These are phyloP conservation scores for Polydrusus cervinus DNA, from an alignment of 2,888 invertebrate genomes.

Conservation along the genomic window DNA sequence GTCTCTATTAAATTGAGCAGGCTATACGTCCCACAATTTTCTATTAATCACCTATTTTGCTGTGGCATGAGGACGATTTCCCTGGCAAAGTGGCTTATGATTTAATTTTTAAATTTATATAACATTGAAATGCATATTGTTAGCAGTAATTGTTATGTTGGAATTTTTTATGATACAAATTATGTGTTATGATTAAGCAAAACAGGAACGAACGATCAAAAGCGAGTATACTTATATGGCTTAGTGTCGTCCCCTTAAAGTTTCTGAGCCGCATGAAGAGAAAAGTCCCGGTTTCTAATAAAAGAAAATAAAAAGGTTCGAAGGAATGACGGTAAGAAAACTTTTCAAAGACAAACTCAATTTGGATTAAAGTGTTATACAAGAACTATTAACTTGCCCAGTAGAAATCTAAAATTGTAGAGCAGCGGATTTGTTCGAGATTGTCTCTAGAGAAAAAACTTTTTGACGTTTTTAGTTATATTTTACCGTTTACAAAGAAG, in stretches of 20 bases:
- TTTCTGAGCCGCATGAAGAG: conserved; percentile 27
- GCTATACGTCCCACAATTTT: no score
- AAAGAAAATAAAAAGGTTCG: conserved; percentile 61
- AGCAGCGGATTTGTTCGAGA: conserved; percentile 43
- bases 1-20: no score
- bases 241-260: conserved; percentile 34
- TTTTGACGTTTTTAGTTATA: conserved; percentile 53
- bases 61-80: no score
- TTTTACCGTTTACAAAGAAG: conserved; percentile 52
- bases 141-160: background rate
- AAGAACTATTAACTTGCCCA: conserved; percentile 57
- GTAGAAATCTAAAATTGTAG: conserved; percentile 54
- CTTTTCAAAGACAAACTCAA: conserved; percentile 66
- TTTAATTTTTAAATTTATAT: no score
- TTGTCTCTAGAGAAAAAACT: conserved; percentile 51
- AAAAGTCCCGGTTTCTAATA: conserved; percentile 42
- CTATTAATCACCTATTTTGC: no score
- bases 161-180: background rate
- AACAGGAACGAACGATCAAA: conserved; percentile 16
- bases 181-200: background rate
- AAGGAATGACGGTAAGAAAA: conserved; percentile 56
- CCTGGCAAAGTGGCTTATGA: no score
- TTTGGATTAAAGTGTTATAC: conserved; percentile 68
- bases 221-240: conserved; percentile 19
- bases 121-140: background rate